Evolutionary conservation across 2,888 invertebrate genomes (phyloP).

Genomic region (Eilema sororculum): DNA sequence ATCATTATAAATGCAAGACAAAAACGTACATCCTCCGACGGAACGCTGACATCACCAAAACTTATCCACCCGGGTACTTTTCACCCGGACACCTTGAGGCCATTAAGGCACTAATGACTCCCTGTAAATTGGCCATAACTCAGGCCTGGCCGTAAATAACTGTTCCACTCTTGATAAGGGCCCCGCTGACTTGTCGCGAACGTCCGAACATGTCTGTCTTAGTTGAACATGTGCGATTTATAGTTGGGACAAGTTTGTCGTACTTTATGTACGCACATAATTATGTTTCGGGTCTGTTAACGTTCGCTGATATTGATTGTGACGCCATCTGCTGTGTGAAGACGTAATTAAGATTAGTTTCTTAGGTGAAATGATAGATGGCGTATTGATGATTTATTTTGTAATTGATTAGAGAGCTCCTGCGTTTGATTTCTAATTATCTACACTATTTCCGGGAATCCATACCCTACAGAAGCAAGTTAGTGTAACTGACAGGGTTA

Average conservation of each 20-base stretch:
- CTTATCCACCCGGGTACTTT: slow-evolving; percentile 77
- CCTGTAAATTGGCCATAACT: slow-evolving; percentile 87
- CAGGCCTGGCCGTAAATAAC: slow-evolving; percentile 83
- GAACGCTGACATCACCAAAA: slow-evolving; percentile 74
- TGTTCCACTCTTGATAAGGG: slow-evolving; percentile 80
- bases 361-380: slow-evolving; percentile 41
- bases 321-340: slow-evolving; percentile 48
- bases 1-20: slow-evolving; percentile 54
- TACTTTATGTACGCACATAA: slow-evolving; percentile 50
- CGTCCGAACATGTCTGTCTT: slow-evolving; percentile 81
- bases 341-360: slow-evolving; percentile 48
- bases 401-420: not conserved
- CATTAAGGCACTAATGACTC: slow-evolving; percentile 86
- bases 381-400: slow-evolving; percentile 25
- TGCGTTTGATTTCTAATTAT: too few species aligned
- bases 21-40: slow-evolving; percentile 59
- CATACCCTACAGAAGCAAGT: too few species aligned
- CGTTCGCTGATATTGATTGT: slow-evolving; percentile 47
- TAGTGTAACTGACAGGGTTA: too few species aligned
- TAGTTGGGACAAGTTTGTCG: slow-evolving; percentile 57
- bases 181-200: slow-evolving; percentile 80
- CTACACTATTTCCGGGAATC: too few species aligned
- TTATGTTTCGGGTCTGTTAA: slow-evolving; percentile 53
- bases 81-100: slow-evolving; percentile 82
- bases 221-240: slow-evolving; percentile 82